Base-by-base conservation (phyloP, 2,113 vertebrate genomes). In the Mormoops blainvillei region DNA sequence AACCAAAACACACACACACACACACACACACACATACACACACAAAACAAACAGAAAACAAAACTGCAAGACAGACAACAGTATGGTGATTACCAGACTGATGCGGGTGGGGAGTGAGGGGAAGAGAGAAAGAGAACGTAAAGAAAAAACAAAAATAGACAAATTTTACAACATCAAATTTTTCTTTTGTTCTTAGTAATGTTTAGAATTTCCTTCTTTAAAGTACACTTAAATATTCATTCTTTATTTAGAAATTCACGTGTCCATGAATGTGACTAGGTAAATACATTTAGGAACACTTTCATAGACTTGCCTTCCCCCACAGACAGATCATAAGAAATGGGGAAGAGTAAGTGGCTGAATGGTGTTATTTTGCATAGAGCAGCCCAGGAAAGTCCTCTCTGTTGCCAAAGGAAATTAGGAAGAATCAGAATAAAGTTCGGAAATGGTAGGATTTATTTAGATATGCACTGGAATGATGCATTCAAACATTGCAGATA, bases 401-500 rank as follows among this genome's bases (percentile, higher is more conserved):
- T 65, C 18, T 56, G 61, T 26, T 99, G 99, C 97, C 97, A 99
- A 99, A 56, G 36, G 7, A 45, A 58, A 38, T 61, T 15, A 6
- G 20, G 52, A 61, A 26, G 26, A 70, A 87, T 56, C 4, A 56
- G 31, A 92, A 41, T 71, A 7, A 24, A 80, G 20, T 48, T 50
- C 50, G 13, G 7, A 58, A 12, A 7, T 2, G 4, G 19, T 11
- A 15, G 2, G 7, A 5, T 50, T 71, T 38, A 52, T 43, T 82
- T 33, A 65, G 6, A 61, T 41, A n/a, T 41, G 52, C 28, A n/a
- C 43, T n/a, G 56, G 28, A 63, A 50, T 20, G 26, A 54, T 76
- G 15, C n/a, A n/a, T 92, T 43, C 38, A 50, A 19, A 20, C 45
- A 61, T 15, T 50, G 50, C 18, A 82, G 91, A 67, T 82, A 31